Conservation (phyloP, 2,113 vertebrate genomes). For the Myotis brandtii region DNA sequence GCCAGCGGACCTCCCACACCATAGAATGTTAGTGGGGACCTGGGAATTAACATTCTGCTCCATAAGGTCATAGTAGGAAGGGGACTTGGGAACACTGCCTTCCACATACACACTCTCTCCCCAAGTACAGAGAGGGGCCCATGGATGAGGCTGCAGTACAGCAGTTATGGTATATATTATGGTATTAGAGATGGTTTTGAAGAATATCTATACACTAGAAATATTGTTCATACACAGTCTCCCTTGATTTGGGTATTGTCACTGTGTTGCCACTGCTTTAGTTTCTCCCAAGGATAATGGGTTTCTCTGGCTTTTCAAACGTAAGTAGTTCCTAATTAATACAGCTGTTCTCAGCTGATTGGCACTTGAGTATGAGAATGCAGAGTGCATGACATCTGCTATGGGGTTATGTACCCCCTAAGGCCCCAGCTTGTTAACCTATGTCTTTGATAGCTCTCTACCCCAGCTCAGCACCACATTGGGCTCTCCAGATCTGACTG, state of each 20-base stretch:
- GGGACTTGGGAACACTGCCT: background rate
- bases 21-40: background rate
- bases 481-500: slow-evolving; percentile 3
- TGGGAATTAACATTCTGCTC: background rate
- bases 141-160: background rate
- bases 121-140: background rate
- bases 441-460: rapidly evolving
- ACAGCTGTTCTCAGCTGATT: background rate
- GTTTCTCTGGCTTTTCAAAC: background rate
- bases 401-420: background rate
- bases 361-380: background rate
- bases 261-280: background rate
- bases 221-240: background rate
- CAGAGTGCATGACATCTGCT: background rate
- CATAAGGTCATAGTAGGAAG: background rate
- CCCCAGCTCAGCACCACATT: background rate
- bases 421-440: background rate
- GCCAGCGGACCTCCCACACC: too few relatives aligned
- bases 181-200: background rate
- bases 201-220: background rate
- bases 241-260: background rate
- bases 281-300: background rate
- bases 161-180: background rate
- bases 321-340: background rate
- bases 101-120: background rate